Base-by-base conservation (phyloP, 2,113 vertebrate genomes). In the Nyctereutes procyonoides region DNA sequence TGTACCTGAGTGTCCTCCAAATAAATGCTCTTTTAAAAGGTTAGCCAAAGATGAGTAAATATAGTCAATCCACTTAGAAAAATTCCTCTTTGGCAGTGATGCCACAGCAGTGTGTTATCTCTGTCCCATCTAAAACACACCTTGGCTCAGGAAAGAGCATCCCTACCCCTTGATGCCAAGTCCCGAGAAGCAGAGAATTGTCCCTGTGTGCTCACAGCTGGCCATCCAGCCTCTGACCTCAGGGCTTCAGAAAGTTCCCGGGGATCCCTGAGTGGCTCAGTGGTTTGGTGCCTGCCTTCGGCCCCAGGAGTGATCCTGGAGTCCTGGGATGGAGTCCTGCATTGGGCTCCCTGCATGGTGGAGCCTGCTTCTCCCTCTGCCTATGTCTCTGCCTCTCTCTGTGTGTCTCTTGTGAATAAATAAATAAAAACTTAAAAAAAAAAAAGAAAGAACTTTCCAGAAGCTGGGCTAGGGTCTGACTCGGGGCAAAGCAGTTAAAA, bases 111-210 rank as follows among this genome's bases (percentile, higher is more conserved):
- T 9, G 17, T 7, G 1, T 15, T 6, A 32, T 20, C 79, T n/a
- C 60, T 24, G 28, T 22, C n/a, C 20, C 2, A 0, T 35, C 15
- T 1, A 32, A 81, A 35, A 48, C 56, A 1, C 0, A 8, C 22
- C 30, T n/a, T 38, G 15, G 3, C 20, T 32, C 51, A 1, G 15
- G 26, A 13, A 51, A 69, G 69, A 19, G 7, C 0, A 0, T 1
- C 20, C 9, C 35, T 19, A 1, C 5, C 16, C 8, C 3, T 3
- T 8, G 10, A 30, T 0, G 1, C 7, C n/a, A 2, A 0, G 1
- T 13, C 35, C 84, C 0, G 1, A 56, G 69, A 51, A 51, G 73
- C 80, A 9, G 16, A 74, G 17, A 16, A 14, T 26, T 32, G 17
- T 9, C 15, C 24, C 22, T 2, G 9, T 5, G 28, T 51, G 60